Base-by-base conservation (phyloP, 1,140 invertebrate genomes). In the Pentalonia nigronervosa region DNA sequence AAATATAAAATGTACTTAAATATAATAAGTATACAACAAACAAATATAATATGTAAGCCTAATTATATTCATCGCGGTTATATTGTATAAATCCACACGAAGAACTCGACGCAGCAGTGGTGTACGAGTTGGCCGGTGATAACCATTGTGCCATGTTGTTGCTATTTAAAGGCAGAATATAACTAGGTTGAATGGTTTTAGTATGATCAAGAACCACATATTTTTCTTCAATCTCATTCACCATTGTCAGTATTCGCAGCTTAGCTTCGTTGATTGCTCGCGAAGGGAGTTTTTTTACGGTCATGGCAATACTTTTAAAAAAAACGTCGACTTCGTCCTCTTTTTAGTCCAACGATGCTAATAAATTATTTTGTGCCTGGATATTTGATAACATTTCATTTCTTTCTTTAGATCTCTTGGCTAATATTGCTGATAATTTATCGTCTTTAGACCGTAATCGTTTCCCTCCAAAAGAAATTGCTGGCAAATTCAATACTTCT, bases 241-340 rank as follows among this genome's bases (percentile, higher is more conserved):
- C 84, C 84, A 87, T 36, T 36, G 25, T 48, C 14, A 87, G 30
- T 30, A n/a, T 20, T 48, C 34, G 41, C 0, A 50, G n/a, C 30
- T 87, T 87, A 36, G 84, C 47, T 87, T 87, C 47, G 48, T 87
- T 87, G 17, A 87, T 87, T 17, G 84, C 84, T 7, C 14, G 47
- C 14, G 11, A n/a, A 17, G 45, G 30, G 20, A 87, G 14, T 48
- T 87, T 87, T 87, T 87, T 87, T 2, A 48, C 8, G 25, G 84
- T 87, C 84, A 48, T 88, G 14, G 86, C 45, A 50, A 88, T 88
- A 34, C 47, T 88, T 50, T 50, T 88, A 50, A 50, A 88, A 88
- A 88, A 88, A 17, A 88, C 7, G 50, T 50, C 47, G 6, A 88
- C 47, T 34, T n/a, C 47, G 41, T 88, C 47, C 30, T 88, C 47